phyloP scores from a whole-genome alignment of 37 sponge, comb jelly and placozoan genomes.

The Corticium candelabrum region DNA sequence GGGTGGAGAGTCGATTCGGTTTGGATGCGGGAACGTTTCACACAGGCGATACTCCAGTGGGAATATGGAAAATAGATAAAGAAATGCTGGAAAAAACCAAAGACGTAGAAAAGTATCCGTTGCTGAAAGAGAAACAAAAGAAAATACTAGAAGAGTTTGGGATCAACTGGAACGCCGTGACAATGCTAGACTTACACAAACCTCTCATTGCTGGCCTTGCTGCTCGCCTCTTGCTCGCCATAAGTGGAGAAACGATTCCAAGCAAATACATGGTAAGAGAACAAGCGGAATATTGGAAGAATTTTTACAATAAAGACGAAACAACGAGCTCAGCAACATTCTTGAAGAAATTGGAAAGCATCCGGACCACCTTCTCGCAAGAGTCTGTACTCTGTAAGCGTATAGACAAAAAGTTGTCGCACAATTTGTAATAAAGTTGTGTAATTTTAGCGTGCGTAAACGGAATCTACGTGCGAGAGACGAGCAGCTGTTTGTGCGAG shows the following conservation, averaged over 20 bases:
- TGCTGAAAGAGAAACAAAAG: background rate
- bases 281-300: conserved; percentile 37
- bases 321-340: background rate
- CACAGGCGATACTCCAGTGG: conserved; percentile 11
- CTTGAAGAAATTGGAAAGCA: background rate
- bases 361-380: too few species aligned
- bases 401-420: too few species aligned
- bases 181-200: conserved; percentile 30
- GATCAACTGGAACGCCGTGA: conserved; percentile 19
- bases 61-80: conserved; percentile 46
- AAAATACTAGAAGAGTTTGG: conserved; percentile 16
- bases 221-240: conserved; percentile 31
- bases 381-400: too few species aligned
- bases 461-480: too few species aligned
- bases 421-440: too few species aligned
- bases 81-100: conserved; percentile 13
- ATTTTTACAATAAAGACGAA: conserved; percentile 17
- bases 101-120: background rate
- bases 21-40: background rate
- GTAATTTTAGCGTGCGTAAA: too few species aligned
- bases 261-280: conserved; percentile 5
- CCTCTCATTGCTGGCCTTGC: conserved; percentile 37
- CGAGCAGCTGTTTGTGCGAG: background rate
- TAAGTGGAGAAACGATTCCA: conserved; percentile 11
- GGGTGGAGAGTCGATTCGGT: background rate